phyloP scores from a whole-genome alignment of 2,888 invertebrate genomes.

The Diplazon laetatorius region DNA sequence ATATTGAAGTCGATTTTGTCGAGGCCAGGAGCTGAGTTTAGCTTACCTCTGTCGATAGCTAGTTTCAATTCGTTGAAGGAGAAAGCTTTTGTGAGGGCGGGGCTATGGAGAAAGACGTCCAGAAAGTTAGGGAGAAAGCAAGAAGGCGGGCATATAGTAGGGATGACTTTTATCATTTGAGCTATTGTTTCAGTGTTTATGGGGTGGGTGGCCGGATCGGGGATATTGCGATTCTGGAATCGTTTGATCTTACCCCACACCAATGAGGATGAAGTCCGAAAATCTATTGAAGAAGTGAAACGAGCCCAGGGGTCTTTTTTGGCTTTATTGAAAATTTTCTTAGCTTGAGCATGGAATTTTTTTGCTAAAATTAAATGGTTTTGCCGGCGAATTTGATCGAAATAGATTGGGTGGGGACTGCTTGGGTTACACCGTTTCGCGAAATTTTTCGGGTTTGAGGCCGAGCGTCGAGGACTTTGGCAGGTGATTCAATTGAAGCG shows the following conservation, averaged over 20 bases:
- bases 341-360: neutral
- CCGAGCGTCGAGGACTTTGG: conserved; percentile 21
- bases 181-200: neutral
- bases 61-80: conserved; percentile 5
- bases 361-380: too few relatives aligned
- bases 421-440: too few relatives aligned
- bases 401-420: too few relatives aligned
- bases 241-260: too few relatives aligned
- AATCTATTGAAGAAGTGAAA: too few relatives aligned
- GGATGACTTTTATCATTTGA: conserved; percentile 16
- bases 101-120: neutral
- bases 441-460: too few relatives aligned
- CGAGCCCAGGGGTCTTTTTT: conserved; percentile 10
- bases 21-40: neutral
- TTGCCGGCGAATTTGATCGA: conserved; percentile 25
- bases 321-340: conserved; percentile 3
- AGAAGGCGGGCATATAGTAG: conserved; percentile 5
- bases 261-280: too few relatives aligned
- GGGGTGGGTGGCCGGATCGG: conserved; percentile 3
- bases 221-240: too few relatives aligned
- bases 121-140: conserved; percentile 28
- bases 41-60: neutral
- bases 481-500: neutral
- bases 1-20: too few relatives aligned
- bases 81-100: conserved; percentile 4